phyloP scores from a whole-genome alignment of 92 coral and sea anemone species.

The Zoanthus gigantus region DNA sequence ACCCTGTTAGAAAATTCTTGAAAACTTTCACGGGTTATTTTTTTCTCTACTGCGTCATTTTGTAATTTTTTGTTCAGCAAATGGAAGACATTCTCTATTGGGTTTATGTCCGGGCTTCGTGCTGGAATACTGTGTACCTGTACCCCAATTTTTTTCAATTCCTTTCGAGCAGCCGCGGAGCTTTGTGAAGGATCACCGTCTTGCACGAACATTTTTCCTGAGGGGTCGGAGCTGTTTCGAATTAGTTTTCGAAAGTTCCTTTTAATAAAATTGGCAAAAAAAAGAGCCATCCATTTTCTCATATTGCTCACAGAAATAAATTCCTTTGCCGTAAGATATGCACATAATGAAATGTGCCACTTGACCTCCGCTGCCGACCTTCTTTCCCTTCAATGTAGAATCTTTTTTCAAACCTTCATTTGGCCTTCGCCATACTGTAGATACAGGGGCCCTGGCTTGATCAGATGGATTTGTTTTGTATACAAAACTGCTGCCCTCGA shows the following conservation, averaged over 20 bases:
- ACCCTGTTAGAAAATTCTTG: no score
- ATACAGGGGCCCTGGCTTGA: slow-evolving; percentile 44
- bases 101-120: no score
- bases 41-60: no score
- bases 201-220: no score
- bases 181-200: not conserved
- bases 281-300: slow-evolving; percentile 3
- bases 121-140: no score
- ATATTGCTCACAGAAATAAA: slow-evolving; percentile 15
- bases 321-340: slow-evolving; percentile 41
- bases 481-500: slow-evolving; percentile 35
- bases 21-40: no score
- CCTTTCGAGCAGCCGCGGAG: no score
- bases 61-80: no score
- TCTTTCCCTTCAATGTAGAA: slow-evolving; percentile 32
- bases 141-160: no score
- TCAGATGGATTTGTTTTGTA: slow-evolving; percentile 46
- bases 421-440: slow-evolving; percentile 36
- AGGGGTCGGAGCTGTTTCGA: not conserved
- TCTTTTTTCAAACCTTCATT: slow-evolving; percentile 31
- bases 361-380: slow-evolving; percentile 42
- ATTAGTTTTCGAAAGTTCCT: no score
- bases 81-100: no score
- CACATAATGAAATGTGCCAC: not conserved
- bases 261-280: not conserved